Conservation (phyloP, 2,888 invertebrate genomes). For the Apoderus coryli region DNA sequence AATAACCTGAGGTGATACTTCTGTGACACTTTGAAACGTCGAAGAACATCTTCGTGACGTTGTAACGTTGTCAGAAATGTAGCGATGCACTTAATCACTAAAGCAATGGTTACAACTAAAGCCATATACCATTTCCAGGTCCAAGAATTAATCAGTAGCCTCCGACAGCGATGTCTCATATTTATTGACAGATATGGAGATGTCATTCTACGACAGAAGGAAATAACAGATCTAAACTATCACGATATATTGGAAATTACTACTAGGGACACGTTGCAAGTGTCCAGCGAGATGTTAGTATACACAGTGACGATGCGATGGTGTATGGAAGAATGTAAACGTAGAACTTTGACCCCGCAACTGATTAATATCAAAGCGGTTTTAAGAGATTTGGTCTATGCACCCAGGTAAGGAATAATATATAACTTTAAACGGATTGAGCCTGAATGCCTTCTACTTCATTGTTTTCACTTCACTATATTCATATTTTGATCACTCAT, state of each 20-base stretch:
- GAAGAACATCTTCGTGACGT: no score
- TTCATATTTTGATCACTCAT: no score
- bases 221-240: constrained; percentile 46
- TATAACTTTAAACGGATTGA: no score
- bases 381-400: constrained; percentile 29
- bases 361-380: constrained; percentile 36
- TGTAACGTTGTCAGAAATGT: no score
- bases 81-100: no score
- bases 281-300: constrained; percentile 44
- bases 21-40: no score
- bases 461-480: no score
- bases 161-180: constrained; percentile 51
- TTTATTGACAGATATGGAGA: constrained; percentile 44
- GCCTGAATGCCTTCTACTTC: no score
- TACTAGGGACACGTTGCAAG: constrained; percentile 49
- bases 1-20: no score
- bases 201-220: constrained; percentile 38
- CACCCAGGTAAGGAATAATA: constrained; percentile 23
- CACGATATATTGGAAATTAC: constrained; percentile 50
- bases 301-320: constrained; percentile 49
- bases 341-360: constrained; percentile 37
- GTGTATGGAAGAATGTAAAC: constrained; percentile 42
- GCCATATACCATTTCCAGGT: no score
- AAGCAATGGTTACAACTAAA: no score
- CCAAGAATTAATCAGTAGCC: constrained; percentile 39